Evolutionary conservation across 2,888 invertebrate species (phyloP), one percentile per base, ranked within the genome.

Genomic region (Vannuccia rotundouncinata): DNA sequence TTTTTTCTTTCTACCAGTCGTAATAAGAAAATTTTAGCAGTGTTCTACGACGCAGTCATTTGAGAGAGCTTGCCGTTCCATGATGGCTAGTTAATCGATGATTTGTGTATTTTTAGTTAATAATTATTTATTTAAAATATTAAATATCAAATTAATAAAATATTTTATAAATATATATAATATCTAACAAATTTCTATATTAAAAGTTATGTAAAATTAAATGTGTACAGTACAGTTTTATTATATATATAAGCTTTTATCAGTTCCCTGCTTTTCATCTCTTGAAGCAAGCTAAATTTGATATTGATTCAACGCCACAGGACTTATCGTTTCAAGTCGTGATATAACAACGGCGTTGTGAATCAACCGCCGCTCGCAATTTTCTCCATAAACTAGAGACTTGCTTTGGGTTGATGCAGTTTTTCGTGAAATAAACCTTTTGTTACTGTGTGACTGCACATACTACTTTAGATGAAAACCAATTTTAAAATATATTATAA

Each of bases 21-120:
- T 29, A 77, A 30, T 31, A 66, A 27, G 2, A 77, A 77, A 77
- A 77, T 22, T 77, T 29, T 60, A n/a, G 77, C 1, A n/a, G 1
- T 77, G 77, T 1, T 31, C 31, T 77, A 31, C 27, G 77, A 74
- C 77, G 27, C 27, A 77, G 27, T 31, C 45, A 77, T 77, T 77
- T 29, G 31, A 31, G 77, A 77, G 73, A 73, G 73, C 5, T 73
- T 27, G 73, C 22, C 27, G 29, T 73, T 73, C 10, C 22, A 22
- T 28, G 22, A 73, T 73, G 73, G 29, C 73, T 73, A 27, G 5
- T 73, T 22, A 73, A 22, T 73, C 22, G 5, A 73, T 27, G 29
- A 13, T 27, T 73, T 28, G 5, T 73, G 22, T 13, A 10, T 10
- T 13, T 73, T 27, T 73, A 73, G 73, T 22, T 22, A 13, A 27